phyloP scores from a whole-genome alignment of 2,113 vertebrate genomes.

The Rhizomys pruinosus region DNA sequence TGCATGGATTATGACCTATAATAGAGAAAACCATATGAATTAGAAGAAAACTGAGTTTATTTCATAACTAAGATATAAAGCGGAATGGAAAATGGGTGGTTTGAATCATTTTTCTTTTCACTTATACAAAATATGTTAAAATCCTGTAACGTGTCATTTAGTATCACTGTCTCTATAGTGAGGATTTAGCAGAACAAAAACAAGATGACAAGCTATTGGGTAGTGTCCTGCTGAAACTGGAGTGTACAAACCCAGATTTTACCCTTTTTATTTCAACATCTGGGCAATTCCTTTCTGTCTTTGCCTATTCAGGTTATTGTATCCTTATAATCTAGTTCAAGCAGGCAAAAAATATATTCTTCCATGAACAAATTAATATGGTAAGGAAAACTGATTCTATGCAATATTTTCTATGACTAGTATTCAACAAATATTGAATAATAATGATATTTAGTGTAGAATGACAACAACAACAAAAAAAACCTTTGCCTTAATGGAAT shows the following conservation, averaged over 20 bases:
- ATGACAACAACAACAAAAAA: not conserved
- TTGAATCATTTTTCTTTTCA: not conserved
- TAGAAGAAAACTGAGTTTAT: constrained; percentile 30
- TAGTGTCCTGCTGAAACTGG: constrained; percentile 17
- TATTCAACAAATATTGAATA: constrained; percentile 32
- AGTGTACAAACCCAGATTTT: not conserved
- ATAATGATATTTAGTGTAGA: not conserved
- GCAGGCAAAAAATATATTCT: constrained; percentile 15
- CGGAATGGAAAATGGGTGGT: not conserved
- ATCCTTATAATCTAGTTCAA: not conserved
- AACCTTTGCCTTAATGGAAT: not conserved
- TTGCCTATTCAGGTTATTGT: not conserved
- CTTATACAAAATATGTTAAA: constrained; percentile 7
- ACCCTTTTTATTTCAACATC: not conserved
- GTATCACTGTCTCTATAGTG: not conserved
- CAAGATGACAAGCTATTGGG: not conserved
- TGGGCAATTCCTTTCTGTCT: not conserved
- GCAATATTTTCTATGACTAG: constrained; percentile 32
- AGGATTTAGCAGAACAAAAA: constrained; percentile 19
- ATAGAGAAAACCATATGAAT: constrained; percentile 36
- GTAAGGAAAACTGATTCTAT: not conserved
- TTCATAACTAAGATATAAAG: constrained; percentile 4
- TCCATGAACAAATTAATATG: constrained; percentile 11
- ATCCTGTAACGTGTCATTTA: constrained; percentile 6
- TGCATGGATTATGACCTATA: not conserved